Conservation (phyloP, 2,797 vertebrate genomes). For the Platyrinchus mystaceus region DNA sequence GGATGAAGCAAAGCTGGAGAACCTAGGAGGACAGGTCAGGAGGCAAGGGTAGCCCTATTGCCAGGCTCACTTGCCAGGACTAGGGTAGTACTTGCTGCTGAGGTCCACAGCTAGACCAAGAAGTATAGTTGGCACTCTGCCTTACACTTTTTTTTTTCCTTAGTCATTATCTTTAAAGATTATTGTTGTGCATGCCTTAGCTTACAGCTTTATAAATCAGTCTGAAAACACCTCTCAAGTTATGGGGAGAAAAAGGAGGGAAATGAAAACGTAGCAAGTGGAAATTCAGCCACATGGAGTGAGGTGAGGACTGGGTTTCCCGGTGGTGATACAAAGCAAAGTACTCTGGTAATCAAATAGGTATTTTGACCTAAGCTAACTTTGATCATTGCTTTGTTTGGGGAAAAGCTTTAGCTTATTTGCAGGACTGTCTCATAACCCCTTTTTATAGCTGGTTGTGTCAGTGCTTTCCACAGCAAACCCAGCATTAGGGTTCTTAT, state of each 20-base stretch:
- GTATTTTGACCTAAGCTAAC: background rate
- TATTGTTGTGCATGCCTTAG: background rate
- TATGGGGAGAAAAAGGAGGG: background rate
- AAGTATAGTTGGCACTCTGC: background rate
- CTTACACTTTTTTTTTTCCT: background rate
- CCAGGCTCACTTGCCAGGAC: background rate
- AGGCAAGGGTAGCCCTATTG: background rate
- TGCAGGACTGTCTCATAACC: background rate
- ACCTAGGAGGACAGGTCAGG: background rate
- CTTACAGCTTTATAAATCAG: background rate
- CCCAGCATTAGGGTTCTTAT: background rate
- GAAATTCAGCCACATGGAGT: rapidly evolving
- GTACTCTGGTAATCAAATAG: background rate
- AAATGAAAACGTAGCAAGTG: background rate
- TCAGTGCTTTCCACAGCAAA: constrained; percentile 33
- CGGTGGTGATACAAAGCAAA: background rate
- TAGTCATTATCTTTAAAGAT: background rate
- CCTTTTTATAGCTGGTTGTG: constrained; percentile 22
- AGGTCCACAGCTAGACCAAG: background rate
- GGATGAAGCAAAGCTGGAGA: background rate
- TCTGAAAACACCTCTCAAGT: background rate
- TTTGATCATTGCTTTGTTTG: background rate
- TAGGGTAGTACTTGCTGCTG: background rate
- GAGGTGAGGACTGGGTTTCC: background rate
- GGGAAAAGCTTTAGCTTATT: background rate